Percentiles rank a stretch among this genome's conserved stretches.
Conservation (phyloP, 2,888 invertebrate genomes). For the Linyphia triangularis region DNA sequence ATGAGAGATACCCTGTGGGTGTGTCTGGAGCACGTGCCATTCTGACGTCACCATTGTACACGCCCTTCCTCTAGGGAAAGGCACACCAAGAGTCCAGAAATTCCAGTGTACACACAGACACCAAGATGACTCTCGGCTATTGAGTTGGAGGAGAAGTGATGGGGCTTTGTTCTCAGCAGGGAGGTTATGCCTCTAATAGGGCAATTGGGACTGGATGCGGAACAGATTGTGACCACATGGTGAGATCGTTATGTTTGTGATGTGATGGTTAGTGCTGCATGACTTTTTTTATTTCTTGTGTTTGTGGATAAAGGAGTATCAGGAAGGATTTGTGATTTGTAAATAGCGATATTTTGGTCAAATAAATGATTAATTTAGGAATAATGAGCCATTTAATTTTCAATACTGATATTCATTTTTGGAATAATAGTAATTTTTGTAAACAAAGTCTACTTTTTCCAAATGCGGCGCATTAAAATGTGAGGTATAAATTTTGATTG, state of each 20-base stretch:
- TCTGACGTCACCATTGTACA: constrained; percentile 64
- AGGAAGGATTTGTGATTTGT: too few species aligned
- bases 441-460: too few species aligned
- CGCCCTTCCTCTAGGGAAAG: constrained; percentile 74
- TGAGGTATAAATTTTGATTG: too few species aligned
- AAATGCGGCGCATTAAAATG: too few species aligned
- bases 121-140: constrained; percentile 21
- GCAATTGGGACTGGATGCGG: neutral
- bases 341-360: too few species aligned
- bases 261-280: neutral
- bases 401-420: too few species aligned
- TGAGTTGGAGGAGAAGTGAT: neutral
- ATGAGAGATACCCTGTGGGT: constrained; percentile 63
- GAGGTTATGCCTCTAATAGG: neutral
- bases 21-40: constrained; percentile 66
- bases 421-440: too few species aligned
- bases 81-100: constrained; percentile 53
- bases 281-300: too few species aligned
- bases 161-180: neutral
- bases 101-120: constrained; percentile 62
- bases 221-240: neutral
- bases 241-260: neutral
- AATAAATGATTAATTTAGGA: too few species aligned
- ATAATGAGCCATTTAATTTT: too few species aligned
- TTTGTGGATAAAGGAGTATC: too few species aligned